Evolutionary conservation across 2,888 invertebrate genomes (phyloP).

Genomic region (Aplocera efformata): DNA sequence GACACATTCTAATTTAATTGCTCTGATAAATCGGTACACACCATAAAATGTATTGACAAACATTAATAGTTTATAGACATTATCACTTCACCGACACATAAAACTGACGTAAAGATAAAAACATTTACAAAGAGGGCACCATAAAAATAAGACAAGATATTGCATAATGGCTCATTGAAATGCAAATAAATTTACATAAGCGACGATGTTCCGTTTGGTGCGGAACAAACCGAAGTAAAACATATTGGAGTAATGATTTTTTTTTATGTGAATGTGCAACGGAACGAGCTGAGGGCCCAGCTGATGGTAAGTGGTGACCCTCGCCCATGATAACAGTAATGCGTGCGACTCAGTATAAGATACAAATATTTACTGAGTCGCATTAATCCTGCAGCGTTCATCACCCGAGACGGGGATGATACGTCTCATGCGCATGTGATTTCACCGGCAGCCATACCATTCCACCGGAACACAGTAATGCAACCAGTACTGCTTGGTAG

Average conservation of each 20-base stretch:
- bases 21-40: slow-evolving; percentile 14
- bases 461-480: too few relatives aligned
- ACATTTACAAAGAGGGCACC: slow-evolving; percentile 37
- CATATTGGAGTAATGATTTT: slow-evolving; percentile 60
- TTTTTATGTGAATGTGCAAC: too few relatives aligned
- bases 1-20: slow-evolving; percentile 6
- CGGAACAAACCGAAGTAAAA: slow-evolving; percentile 53
- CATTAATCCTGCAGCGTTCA: too few relatives aligned
- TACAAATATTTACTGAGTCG: too few relatives aligned
- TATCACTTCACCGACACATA: slow-evolving; percentile 15
- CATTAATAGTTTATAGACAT: slow-evolving; percentile 17
- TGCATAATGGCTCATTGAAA: slow-evolving; percentile 66
- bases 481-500: too few relatives aligned
- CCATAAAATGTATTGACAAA: slow-evolving; percentile 23
- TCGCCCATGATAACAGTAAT: too few relatives aligned
- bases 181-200: slow-evolving; percentile 74
- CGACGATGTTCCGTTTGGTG: slow-evolving; percentile 50
- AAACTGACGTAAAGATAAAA: slow-evolving; percentile 32
- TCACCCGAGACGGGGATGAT: too few relatives aligned
- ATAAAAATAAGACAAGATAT: slow-evolving; percentile 58
- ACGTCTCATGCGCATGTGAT: too few relatives aligned
- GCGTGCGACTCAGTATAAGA: too few relatives aligned
- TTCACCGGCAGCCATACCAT: too few relatives aligned
- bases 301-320: too few relatives aligned
- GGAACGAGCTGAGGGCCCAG: too few relatives aligned